Conservation (phyloP, 2,888 invertebrate genomes). For the Dione juno region DNA sequence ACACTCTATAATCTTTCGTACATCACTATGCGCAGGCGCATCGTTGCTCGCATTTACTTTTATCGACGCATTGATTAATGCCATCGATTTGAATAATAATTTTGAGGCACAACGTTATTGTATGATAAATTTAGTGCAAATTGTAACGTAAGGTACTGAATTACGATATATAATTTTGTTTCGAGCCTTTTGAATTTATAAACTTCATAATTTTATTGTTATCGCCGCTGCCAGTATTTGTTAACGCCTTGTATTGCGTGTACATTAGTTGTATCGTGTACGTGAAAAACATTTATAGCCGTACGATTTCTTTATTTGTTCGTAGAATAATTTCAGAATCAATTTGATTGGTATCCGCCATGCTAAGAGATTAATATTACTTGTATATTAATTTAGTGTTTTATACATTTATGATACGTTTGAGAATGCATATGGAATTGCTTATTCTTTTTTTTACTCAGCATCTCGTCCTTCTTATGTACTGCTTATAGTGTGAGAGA, state of each 20-base stretch:
- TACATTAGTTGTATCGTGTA: conserved; percentile 42
- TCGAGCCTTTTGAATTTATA: conserved; percentile 29
- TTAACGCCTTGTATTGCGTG: conserved; percentile 48
- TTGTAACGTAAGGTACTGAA: conserved; percentile 68
- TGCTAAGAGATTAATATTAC: conserved; percentile 15
- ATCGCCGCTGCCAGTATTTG: conserved; percentile 46
- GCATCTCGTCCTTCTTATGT: too few species aligned
- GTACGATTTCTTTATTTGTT: conserved; percentile 36
- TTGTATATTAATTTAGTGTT: conserved; percentile 9
- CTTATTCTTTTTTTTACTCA: too few species aligned
- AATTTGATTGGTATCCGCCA: conserved; percentile 25
- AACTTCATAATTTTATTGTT: conserved; percentile 47
- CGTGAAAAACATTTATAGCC: conserved; percentile 43
- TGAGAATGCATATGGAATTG: neutral
- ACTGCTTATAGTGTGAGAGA: too few species aligned
- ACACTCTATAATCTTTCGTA: conserved; percentile 36
- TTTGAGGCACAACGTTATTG: conserved; percentile 82
- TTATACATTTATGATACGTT: neutral
- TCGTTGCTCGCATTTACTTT: conserved; percentile 79
- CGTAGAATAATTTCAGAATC: conserved; percentile 6
- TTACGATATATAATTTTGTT: conserved; percentile 34
- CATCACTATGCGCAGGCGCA: conserved; percentile 69
- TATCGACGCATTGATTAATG: conserved; percentile 83
- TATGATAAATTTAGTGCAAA: conserved; percentile 84
- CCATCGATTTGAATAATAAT: conserved; percentile 83